These are phyloP conservation scores for Gisinianus flammeolus DNA, from an alignment of 2,888 invertebrate species.

Conservation along the genomic window DNA sequence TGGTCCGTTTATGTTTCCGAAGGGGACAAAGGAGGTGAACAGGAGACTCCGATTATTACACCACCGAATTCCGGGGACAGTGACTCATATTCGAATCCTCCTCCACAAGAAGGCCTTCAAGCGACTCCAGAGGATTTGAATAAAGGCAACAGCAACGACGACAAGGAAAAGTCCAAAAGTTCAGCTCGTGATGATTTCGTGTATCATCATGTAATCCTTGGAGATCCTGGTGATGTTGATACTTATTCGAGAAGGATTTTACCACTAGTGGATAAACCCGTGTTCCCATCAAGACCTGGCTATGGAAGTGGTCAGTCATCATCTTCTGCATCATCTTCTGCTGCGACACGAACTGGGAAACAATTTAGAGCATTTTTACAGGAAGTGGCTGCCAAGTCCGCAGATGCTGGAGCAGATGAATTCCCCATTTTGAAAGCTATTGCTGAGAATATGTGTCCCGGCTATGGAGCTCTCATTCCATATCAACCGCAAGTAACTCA, in stretches of 20 bases:
- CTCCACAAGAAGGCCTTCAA: neutral
- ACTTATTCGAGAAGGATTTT: constrained; percentile 48
- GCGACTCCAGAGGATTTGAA: neutral
- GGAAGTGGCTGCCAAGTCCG: constrained; percentile 51
- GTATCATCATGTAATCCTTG: constrained; percentile 30
- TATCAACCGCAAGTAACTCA: constrained; percentile 50
- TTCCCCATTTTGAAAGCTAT: constrained; percentile 58
- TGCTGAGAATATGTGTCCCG: constrained; percentile 59
- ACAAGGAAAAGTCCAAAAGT: neutral
- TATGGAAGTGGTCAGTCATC: constrained; percentile 1
- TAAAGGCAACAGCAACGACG: neutral
- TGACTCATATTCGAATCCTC: constrained; percentile 27
- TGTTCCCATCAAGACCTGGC: constrained; percentile 44
- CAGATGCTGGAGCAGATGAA: constrained; percentile 51
- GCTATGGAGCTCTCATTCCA: constrained; percentile 58
- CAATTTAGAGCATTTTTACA: constrained; percentile 52
- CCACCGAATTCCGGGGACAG: constrained; percentile 19
- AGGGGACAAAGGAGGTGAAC: constrained; percentile 22
- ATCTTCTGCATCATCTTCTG: constrained; percentile 31
- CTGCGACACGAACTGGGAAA: constrained; percentile 45
- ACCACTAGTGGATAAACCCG: constrained; percentile 50
- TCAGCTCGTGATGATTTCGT: constrained; percentile 32
- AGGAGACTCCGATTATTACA: neutral
- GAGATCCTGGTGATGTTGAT: constrained; percentile 33
- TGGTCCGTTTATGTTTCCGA: constrained; percentile 53